Base-by-base conservation (phyloP, 2,888 invertebrate species). In the Megalurothrips usitatus region DNA sequence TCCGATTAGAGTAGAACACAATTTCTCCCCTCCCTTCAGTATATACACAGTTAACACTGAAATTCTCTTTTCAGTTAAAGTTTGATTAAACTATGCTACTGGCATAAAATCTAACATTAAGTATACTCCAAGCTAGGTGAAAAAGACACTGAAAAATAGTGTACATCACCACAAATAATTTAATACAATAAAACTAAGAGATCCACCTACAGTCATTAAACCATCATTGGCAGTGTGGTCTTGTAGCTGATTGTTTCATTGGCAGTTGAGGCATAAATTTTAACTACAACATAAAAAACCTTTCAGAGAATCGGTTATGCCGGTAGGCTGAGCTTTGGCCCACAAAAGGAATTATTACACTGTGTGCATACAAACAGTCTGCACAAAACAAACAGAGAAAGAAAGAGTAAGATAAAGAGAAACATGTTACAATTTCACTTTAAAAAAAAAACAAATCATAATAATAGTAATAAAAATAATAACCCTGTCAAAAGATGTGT, bases 161-260 rank as follows among this genome's bases (percentile, higher is more conserved):
- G 26, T 26, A 26, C 68, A 23, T 23, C 68, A 75, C 68, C 23
- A 8, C 68, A 75, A 12, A 12, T 75, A 75, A 75, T 23, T 12
- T 26, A 75, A 75, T 75, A 75, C n/a, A 58, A 58, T 58, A 75
- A 75, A 75, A 75, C 68, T 75, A 75, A 75, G 68, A 75, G 68
- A 75, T 75, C 68, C 68, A 75, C 68, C 68, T 26, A 75, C 68
- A 75, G 68, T 26, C 68, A 23, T 75, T 26, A 26, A 75, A 75
- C 26, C 68, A 75, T 75, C 68, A 26, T 75, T 75, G 68, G 68
- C 68, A 75, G 68, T 75, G 68, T 75, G 68, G 68, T 75, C 68
- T 23, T 26, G 68, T 26, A 75, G 68, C 68, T 75, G 68, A 75
- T 75, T 75, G 68, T 75, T 75, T 75, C 68, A 75, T 75, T 75